Base-by-base conservation (phyloP, 2,113 vertebrate genomes). In the Amazona vittata region DNA sequence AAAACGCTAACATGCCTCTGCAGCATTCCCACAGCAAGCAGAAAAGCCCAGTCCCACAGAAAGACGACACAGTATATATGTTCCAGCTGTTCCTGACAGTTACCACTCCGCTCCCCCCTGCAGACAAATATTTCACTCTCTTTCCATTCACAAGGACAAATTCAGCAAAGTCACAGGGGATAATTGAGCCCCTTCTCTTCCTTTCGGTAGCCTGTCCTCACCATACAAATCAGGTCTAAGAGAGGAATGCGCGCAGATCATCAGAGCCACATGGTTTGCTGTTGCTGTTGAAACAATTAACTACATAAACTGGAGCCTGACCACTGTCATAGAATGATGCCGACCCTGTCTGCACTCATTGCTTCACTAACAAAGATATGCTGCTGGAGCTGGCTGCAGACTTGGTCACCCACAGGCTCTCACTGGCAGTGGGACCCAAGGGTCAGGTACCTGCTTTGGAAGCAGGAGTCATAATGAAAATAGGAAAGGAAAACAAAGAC, bases 11-110 rank as follows among this genome's bases (percentile, higher is more conserved):
- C 88, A n/a, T 78, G 92, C 87, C 83, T 95, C 85, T 94, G 91
- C 93, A 93, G 90, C 83, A 70, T 93, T 97, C 96, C 85, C 94
- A 76, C 80, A 94, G 96, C 89, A 47, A 75, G 89, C 91, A 92
- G 92, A 91, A 90, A 90, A 96, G 69, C 77, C 55, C 76, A 64
- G 77, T 43, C 62, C 71, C 95, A 95, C 96, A 76, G 86, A 86
- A 94, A 97, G 80, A 37, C 92, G 93, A 95, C 89, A 91, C 44
- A 73, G 87, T 93, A 55, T 78, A 95, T 55, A 93, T 67, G 74
- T 94, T 96, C 95, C 97, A 97, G 96, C 96, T 97, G 96, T 87
- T 97, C 77, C 94, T 96, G 96, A 92, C 95, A 94, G 70, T 86
- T 90, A 89, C 91, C 64, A 83, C 71, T 39, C 87, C 29, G 25